Base-by-base conservation (phyloP, 2,888 invertebrate genomes). In the Cheilosia soror region DNA sequence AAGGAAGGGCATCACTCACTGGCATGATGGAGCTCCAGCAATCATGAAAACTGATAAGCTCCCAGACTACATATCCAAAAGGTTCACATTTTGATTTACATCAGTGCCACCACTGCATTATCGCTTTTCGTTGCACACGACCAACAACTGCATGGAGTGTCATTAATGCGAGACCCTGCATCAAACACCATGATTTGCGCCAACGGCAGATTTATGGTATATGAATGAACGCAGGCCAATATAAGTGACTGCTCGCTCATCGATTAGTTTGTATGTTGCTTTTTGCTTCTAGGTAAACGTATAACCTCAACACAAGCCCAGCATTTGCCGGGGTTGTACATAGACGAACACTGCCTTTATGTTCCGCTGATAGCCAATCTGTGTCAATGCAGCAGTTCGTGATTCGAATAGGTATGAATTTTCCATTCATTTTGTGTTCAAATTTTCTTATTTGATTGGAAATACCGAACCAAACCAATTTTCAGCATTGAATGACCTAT, bases 311-410 rank as follows among this genome's bases (percentile, higher is more conserved):
- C 53, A 63, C 68, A 63, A 51, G 58, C 25, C 51, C 75, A 75
- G 44, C 33, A 42, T 60, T 60, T 37, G 58, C 37, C 25, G 40
- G 51, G 51, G 51, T 11, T 73, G 31, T 29, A 51, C n/a, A 33
- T 66, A 31, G 49, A 53, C 25, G 53, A 79, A 53, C 27, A 20
- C 15, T 15, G 55, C 9, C 20, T 75, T 55, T 69, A 57, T 57
- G 76, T 40, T 66, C 47, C 44, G 51, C 60, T 47, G 42, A 37
- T 37, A 9, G 49, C 13, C 77, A 77, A 83, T 78, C 53, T 83
- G 72, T 78, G 82, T 66, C 82, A 83, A 78, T 83, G 82, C 78
- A 78, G 78, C 55, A 72, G 78, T 78, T 83, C 82, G 77, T 83
- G 82, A 66, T 78, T 62, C 49, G 60, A 72, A 72, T 83, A 44